Evolutionary conservation across 2,888 invertebrate species (phyloP), one percentile per base, ranked within the genome.

Genomic region (Didymodactylos carnosus): DNA sequence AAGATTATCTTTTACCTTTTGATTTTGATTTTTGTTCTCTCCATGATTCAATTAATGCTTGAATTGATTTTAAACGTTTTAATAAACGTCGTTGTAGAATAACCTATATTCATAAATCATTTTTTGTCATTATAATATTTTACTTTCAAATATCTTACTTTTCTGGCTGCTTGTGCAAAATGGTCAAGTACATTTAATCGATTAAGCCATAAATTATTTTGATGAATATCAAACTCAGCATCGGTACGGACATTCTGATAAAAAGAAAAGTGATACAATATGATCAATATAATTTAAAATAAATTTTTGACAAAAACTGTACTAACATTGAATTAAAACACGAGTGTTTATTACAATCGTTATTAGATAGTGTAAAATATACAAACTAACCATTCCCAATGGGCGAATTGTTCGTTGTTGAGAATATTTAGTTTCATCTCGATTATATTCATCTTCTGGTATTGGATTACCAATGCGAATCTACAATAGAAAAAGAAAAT

Each of bases 111-210:
- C 8, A 46, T 27, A 13, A 49, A 14, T 35, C 19, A 29, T 16
- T 10, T 6, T 7, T 13, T 8, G 0, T 1, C 39, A 1, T 43
- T 14, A 2, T 6, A 5, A 11, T 40, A 0, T 40, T 70, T 3
- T 29, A 29, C 2, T 14, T 40, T 5, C 8, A 27, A 8, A 1
- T 7, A 27, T 40, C 23, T 75, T 75, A 81, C 81, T 77, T 78
- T 83, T 75, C 82, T 78, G 6, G 80, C 82, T 39, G 82, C 82
- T 76, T 82, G 82, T n/a, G 79, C 77, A 77, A 83, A 82, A 73
- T 76, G 78, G 70, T 77, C 76, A 1, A 81, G 77, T 2, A 79
- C 78, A 23, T 77, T 75, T 71, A 81, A 80, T 62, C 82, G 76
- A 0, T 77, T 78, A 11, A 79, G 78, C 82, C 82, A 83, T 72